Evolutionary conservation across 2,113 vertebrate genomes (phyloP).

Genomic region (Hippocampus barbouri): DNA sequence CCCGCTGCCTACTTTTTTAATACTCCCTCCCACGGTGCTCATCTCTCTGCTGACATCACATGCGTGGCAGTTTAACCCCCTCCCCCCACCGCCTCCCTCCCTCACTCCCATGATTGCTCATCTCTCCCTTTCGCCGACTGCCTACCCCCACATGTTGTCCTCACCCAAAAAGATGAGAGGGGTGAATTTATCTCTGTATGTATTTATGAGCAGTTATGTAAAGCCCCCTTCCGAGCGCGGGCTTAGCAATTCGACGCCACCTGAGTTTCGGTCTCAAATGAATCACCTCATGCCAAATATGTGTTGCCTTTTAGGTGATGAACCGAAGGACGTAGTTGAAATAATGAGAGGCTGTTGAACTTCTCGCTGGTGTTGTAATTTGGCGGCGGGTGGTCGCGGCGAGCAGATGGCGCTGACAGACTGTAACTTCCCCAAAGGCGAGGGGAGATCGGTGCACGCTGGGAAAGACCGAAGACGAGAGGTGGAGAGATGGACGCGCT

Average conservation of each 20-base stretch:
- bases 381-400: conserved; percentile 56
- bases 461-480: conserved; percentile 56
- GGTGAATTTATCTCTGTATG: conserved; percentile 47
- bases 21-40: conserved; percentile 35
- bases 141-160: conserved; percentile 55
- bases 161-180: conserved; percentile 62
- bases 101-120: conserved; percentile 49
- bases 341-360: conserved; percentile 52
- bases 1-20: conserved; percentile 43
- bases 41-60: conserved; percentile 53
- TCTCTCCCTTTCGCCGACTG: conserved; percentile 61
- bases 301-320: conserved; percentile 7
- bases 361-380: conserved; percentile 51
- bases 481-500: conserved; percentile 21
- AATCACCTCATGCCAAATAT: conserved; percentile 26
- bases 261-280: conserved; percentile 27
- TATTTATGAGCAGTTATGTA: conserved; percentile 56
- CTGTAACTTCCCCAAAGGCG: conserved; percentile 66
- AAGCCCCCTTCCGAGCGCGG: conserved; percentile 49
- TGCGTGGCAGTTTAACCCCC: conserved; percentile 47
- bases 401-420: conserved; percentile 77
- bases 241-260: conserved; percentile 24
- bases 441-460: conserved; percentile 46
- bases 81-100: neutral
- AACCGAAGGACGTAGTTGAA: conserved; percentile 25